These are phyloP conservation scores for Pyrgilauda ruficollis DNA, from an alignment of 2,113 vertebrate species.

Conservation along the genomic window DNA sequence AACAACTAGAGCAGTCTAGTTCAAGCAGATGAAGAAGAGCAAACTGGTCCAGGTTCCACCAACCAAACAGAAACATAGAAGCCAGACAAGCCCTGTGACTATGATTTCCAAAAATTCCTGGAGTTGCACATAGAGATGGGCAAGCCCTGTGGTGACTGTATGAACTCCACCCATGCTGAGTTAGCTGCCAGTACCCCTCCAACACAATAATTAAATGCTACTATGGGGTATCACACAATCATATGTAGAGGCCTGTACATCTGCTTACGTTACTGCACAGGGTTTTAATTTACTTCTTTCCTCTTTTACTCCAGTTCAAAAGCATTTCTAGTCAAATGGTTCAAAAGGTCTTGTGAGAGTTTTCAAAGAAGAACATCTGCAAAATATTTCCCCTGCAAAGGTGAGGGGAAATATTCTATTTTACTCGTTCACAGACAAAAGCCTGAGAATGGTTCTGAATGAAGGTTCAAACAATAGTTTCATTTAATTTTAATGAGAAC, in stretches of 20 bases:
- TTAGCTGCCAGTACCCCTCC: background rate
- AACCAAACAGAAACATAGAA: background rate
- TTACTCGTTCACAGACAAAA: background rate
- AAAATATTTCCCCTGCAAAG: background rate
- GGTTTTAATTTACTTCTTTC: background rate
- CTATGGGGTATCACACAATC: background rate
- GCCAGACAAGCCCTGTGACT: background rate
- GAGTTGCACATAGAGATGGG: background rate
- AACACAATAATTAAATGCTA: background rate
- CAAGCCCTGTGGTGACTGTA: accelerated
- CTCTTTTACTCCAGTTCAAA: background rate
- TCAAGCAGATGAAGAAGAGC: background rate
- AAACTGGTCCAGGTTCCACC: background rate
- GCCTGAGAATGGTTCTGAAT: background rate
- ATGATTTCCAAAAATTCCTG: background rate
- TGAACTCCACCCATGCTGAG: background rate
- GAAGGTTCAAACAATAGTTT: background rate
- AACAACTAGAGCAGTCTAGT: background rate
- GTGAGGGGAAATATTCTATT: background rate
- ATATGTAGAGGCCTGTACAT: background rate
- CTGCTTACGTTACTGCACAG: accelerated
- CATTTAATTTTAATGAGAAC: background rate
- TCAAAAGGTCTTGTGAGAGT: background rate
- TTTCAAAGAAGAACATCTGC: background rate
- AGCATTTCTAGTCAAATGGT: background rate